Base-by-base conservation (phyloP, 2,797 vertebrate species). In the Sebastolobus alascanus region DNA sequence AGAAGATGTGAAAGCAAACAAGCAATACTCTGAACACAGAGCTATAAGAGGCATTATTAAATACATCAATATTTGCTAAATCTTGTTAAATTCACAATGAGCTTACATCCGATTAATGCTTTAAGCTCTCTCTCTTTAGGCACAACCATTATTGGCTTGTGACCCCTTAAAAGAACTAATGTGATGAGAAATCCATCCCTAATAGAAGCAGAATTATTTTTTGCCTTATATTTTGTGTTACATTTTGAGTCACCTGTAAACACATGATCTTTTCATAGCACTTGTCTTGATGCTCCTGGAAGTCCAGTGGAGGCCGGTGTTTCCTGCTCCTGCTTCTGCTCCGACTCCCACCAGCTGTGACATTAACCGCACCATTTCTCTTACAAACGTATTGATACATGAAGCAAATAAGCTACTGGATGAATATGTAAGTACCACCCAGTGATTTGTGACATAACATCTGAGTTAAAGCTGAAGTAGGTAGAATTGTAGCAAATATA, bases 321-420 rank as follows among this genome's bases (percentile, higher is more conserved):
- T 35, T 71, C 13, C 69, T 35, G 35, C 50, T 66, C 58, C 83
- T 0, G 5, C 3, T 71, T 11, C 69, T 35, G 35, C 50, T 66
- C 58, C 83, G 0, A 6, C 3, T 60, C 2, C 0, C 0, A 0
- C 0, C 10, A 1, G 1, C 11, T 64, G 74, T 68, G 0, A 6
- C 0, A 0, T 87, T 11, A 0, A 12, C 0, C 1, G 0, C 0
- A 4, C 2, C 1, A 0, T 0, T 2, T 0, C 0, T 0, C 1
- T 71, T 8, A 11, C 64, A 8, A 0, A 0, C 0, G 0, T 27
- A 4, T 1, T 87, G 8, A 0, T 0, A 9, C 0, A 0, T 0
- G 2, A 87, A 20, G 11, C 43, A 4, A 0, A 6, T 0, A 0
- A 1, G 0, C 31, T 83, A 6, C 58, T 52, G 59, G 0, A 1